Base-by-base conservation (phyloP, 2,888 invertebrate genomes). In the Macropis europaea region DNA sequence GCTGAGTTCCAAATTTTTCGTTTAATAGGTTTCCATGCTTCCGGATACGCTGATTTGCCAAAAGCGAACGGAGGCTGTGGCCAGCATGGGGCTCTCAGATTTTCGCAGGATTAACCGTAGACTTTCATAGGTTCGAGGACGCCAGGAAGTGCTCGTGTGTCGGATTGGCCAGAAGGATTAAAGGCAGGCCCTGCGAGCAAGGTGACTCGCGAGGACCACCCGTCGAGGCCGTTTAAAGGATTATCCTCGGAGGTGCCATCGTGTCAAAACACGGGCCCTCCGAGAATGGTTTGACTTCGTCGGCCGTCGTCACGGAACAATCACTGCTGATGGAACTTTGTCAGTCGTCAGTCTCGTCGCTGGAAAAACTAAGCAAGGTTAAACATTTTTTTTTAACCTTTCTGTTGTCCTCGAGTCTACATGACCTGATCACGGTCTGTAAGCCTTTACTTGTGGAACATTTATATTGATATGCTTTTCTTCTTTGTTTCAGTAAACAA, bases 181-280 rank as follows among this genome's bases (percentile, higher is more conserved):
- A 66, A 72, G 53, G 64, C 61, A 73, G 53, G 60, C 62, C 68
- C 60, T 59, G 45, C 52, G 60, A 48, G 73, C 54, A 69, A 70
- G 72, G 61, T 78, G 70, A 78, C 72, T 74, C 72, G 67, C 71
- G 77, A 69, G 47, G 85, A 77, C 86, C 86, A 82, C 87, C 86
- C 82, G 84, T 66, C 30, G 83, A 26, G 86, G 72, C 73, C 86
- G 86, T 89, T 89, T 87, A 88, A 88, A 84, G 86, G 88, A 88
- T 89, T 87, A 88, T 84, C 88, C 82, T 76, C 73, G 52, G 82
- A 85, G 87, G 86, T 88, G 84, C 86, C 84, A 77, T 83, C 85
- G 84, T 88, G 89, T 88, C 88, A 89, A 89, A 89, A 89, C 88
- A 89, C 71, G 78, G 66, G 76, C 68, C 77, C 78, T 72, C 64